Base-by-base conservation (phyloP, 2,797 vertebrate genomes). In the Rhinophrynus dorsalis region DNA sequence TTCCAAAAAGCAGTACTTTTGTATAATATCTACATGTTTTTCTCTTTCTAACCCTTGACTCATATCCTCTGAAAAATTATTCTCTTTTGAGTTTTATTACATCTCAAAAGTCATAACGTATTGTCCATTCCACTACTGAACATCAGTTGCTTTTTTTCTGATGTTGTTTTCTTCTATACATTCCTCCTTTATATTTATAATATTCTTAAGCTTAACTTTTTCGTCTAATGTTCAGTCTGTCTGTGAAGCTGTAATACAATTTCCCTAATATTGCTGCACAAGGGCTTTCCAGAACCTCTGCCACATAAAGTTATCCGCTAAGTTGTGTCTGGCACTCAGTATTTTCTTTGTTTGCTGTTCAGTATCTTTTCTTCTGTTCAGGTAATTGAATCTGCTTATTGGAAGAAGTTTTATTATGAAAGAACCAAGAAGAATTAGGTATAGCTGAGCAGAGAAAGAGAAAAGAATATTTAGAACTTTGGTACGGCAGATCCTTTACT, bases 311-410 rank as follows among this genome's bases (percentile, higher is more conserved):
- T 10, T 13, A 13, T 45, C 17, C 47, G 9, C 4, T 30, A 6
- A 15, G 23, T 48, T 8, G 2, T 5, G 5, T 6, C 13, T 3
- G 18, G 38, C 5, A 8, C 37, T 6, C 6, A 1, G 6, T 42
- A 45, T 27, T 5, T 0, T 27, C 44, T 10, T 35, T 47, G 33
- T 67, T 55, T 45, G 27, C 38, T 56, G 26, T 33, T 30, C 40
- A 15, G 15, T 44, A 55, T 26, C 17, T 55, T 66, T 26, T 35
- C 5, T n/a, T n/a, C 27, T 30, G n/a, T 32, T 38, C 40, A 30
- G 0, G 52, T 56, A 67, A 67, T 67, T 57, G 51, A 67, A 52
- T 57, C 64, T 56, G 29, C 29, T 56, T 56, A 18, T 44, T 67
- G 52, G 18, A 67, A 47, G 24, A 6, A 8, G 21, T 48, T 67